Evolutionary conservation across 2,113 vertebrate species (phyloP).

Genomic region (Nannobrachium achirus): DNA sequence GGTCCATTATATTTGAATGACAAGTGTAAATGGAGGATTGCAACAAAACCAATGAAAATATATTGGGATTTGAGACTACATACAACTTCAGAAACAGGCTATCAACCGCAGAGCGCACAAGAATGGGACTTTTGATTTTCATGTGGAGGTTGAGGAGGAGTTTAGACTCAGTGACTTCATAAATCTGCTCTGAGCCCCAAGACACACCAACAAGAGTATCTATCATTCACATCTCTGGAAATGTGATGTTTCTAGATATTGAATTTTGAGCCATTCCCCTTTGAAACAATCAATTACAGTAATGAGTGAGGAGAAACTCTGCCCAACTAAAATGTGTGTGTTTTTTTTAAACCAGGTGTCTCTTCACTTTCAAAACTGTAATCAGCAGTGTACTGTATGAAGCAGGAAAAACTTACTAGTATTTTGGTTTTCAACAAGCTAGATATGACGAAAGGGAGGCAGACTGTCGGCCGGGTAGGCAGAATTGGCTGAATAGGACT

Average conservation of each 20-base stretch:
- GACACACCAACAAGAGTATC: constrained; percentile 44
- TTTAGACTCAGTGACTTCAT: constrained; percentile 41
- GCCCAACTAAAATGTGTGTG: constrained; percentile 82
- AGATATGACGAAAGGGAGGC: constrained; percentile 99
- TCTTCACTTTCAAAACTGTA: constrained; percentile 96
- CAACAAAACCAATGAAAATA: constrained; percentile 22
- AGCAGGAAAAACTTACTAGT: constrained; percentile 99
- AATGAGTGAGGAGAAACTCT: constrained; percentile 78
- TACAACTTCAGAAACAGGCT: constrained; percentile 35
- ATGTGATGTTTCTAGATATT: constrained; percentile 50
- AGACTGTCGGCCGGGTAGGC: constrained; percentile 99
- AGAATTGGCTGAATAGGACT: constrained; percentile 99
- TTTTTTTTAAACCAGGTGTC: constrained; percentile 93
- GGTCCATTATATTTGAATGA: constrained; percentile 47
- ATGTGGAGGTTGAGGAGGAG: constrained; percentile 41
- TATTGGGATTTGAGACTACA: constrained; percentile 28
- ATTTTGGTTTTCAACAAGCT: constrained; percentile 99
- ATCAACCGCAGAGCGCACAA: constrained; percentile 47
- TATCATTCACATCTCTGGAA: constrained; percentile 57
- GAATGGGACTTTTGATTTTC: constrained; percentile 22
- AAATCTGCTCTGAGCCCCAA: constrained; percentile 58
- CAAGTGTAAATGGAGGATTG: constrained; percentile 25
- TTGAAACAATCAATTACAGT: constrained; percentile 53
- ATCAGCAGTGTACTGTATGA: constrained; percentile 99
- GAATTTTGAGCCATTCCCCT: constrained; percentile 45